Evolutionary conservation across 37 sponge, comb jelly and placozoan genomes (phyloP).

Genomic region (Diacarnus erythraeanus): DNA sequence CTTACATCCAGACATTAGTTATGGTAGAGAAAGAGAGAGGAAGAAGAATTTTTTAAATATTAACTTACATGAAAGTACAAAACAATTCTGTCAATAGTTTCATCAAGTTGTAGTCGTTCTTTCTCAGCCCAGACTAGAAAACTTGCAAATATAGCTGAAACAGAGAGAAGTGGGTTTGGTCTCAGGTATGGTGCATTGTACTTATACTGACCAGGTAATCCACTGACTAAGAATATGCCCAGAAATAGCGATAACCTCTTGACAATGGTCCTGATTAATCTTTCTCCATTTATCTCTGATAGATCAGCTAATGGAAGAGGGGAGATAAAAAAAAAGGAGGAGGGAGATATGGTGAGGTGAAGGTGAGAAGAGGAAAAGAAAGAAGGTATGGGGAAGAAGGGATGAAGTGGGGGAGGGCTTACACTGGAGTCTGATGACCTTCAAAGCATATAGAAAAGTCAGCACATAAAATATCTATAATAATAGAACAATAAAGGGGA

Average conservation of each 20-base stretch:
- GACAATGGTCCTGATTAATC: conserved; percentile 34
- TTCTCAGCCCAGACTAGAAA: conserved; percentile 44
- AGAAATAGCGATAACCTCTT: conserved; percentile 47
- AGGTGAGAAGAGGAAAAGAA: not conserved
- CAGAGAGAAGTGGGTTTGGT: not conserved
- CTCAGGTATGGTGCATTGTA: not conserved
- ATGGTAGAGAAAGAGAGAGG: not conserved
- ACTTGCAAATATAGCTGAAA: conserved; percentile 49
- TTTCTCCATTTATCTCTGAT: not conserved
- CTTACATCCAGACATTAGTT: not conserved
- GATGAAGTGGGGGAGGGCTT: not conserved
- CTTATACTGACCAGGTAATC: conserved; percentile 60
- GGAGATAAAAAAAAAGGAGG: not conserved
- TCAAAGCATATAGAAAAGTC: conserved; percentile 32
- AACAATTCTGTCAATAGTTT: conserved; percentile 34
- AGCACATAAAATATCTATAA: conserved; percentile 16
- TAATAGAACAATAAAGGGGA: too few species aligned
- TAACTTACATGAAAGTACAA: conserved; percentile 63
- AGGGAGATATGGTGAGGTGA: not conserved
- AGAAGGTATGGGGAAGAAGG: not conserved
- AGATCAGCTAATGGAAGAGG: not conserved
- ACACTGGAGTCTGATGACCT: conserved; percentile 1
- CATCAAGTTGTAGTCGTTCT: conserved; percentile 21
- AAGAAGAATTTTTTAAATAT: too few species aligned
- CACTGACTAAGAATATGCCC: conserved; percentile 61